Conservation (phyloP, 35 echinoderm and acorn worm species). For the Stichopus chloronotus region DNA sequence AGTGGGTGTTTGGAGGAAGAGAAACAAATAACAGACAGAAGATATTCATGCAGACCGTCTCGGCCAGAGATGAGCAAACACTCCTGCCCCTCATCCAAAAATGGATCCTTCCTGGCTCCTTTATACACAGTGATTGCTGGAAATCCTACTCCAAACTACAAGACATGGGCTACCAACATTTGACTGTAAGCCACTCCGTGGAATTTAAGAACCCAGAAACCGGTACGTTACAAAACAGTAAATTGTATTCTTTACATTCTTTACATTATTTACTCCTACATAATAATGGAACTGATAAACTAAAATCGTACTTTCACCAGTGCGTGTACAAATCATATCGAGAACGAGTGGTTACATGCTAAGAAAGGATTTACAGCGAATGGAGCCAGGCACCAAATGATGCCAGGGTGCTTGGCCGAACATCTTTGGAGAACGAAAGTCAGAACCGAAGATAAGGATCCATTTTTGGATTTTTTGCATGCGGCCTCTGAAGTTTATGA, state of each 20-base stretch:
- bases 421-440: constrained; percentile 9
- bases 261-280: no score
- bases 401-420: background rate
- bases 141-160: background rate
- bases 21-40: background rate
- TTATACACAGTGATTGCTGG: background rate
- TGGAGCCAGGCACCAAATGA: background rate
- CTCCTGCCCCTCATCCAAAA: background rate
- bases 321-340: constrained; percentile 7
- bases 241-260: no score
- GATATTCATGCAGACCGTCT: background rate
- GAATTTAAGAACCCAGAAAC: background rate
- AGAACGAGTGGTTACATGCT: constrained; percentile 23
- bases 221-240: no score
- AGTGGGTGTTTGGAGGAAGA: constrained; percentile 12
- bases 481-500: background rate
- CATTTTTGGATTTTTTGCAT: background rate
- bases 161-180: background rate
- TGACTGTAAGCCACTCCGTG: background rate
- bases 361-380: background rate
- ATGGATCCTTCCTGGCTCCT: background rate
- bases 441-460: background rate
- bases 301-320: background rate
- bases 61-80: background rate
- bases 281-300: no score